Evolutionary conservation across 1,140 invertebrate genomes (phyloP), one percentile per base, ranked within the genome.

Genomic region (Bursaphelenchus mucronatus): DNA sequence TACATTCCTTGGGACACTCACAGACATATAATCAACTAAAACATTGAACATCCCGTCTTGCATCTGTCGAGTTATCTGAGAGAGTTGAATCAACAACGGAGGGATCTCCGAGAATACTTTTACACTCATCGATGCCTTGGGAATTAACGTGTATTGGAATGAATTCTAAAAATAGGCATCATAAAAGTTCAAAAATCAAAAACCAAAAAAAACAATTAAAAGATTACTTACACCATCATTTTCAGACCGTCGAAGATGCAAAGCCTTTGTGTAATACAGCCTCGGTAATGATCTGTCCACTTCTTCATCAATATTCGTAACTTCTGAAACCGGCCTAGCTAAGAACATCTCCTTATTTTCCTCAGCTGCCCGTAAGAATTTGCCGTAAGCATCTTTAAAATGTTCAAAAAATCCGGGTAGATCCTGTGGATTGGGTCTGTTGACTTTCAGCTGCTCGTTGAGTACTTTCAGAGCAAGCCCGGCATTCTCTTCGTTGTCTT

Each of bases 401-500:
- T 30, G 30, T 30, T 30, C 30, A 5, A 30, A 30, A 5, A 30
- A 30, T 1, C 30, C 30, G 30, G 30, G 30, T 30, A 30, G 5
- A 30, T 30, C 30, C 30, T 30, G 30, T 30, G 30, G 30, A 30
- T 30, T 30, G 30, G 30, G 47, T 49, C 47, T 49, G 40, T 72
- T 72, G 11, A 51, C 54, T 55, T 75, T 74, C 2, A 75, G 58
- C 17, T 56, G 58, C 15, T 71, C 70, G 13, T 56, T 75, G 13
- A 71, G 30, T 15, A 71, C 68, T 61, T 71, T 71, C 39, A 71
- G 53, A 10, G 62, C 64, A 17, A 75, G 63, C 40, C 75, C 47
- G 39, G 70, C 70, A 41, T 71, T 75, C 21, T 71, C 70, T 53
- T 71, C 70, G 19, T 71, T 74, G 30, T 74, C 70, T 43, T 53